Percentiles rank a stretch among this genome's conserved stretches.
Conservation (phyloP, 2,888 invertebrate genomes). For the Caenorhabditis plicata region DNA sequence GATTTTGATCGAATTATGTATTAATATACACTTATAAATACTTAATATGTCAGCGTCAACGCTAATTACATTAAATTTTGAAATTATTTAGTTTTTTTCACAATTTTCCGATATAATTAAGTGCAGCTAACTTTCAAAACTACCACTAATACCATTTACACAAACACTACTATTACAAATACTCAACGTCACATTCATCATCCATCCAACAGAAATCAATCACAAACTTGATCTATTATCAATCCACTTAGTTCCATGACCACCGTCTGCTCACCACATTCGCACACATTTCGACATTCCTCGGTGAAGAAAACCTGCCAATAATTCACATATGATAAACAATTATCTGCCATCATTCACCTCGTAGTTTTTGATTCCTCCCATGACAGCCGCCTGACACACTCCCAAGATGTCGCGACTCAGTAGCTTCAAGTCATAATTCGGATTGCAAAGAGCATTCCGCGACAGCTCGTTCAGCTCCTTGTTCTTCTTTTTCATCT, state of each 20-base stretch:
- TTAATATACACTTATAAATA: too few relatives aligned
- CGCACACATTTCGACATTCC: conserved; percentile 39
- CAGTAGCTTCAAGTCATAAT: conserved; percentile 31
- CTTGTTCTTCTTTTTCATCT: conserved; percentile 42
- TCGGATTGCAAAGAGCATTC: conserved; percentile 19
- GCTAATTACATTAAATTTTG: too few relatives aligned
- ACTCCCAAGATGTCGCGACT: conserved; percentile 55
- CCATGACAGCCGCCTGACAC: conserved; percentile 48
- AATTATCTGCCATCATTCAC: too few relatives aligned
- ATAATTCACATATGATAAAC: too few relatives aligned
- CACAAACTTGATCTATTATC: conserved; percentile 54
- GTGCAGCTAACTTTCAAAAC: too few relatives aligned
- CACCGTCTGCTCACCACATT: conserved; percentile 40
- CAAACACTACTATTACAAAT: too few relatives aligned
- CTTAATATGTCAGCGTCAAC: too few relatives aligned
- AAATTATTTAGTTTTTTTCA: too few relatives aligned
- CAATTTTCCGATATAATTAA: too few relatives aligned
- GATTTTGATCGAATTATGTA: too few relatives aligned
- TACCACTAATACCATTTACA: too few relatives aligned
- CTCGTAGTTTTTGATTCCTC: conserved; percentile 50
- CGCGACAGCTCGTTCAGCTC: conserved; percentile 17
- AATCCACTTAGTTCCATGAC: conserved; percentile 38
- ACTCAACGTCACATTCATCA: neutral
- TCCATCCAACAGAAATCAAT: too few relatives aligned
- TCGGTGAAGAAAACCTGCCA: conserved; percentile 55